Percentiles rank a stretch among this genome's conserved stretches.
Conservation (phyloP, 2,797 vertebrate genomes). For the Gambelia wislizenii region DNA sequence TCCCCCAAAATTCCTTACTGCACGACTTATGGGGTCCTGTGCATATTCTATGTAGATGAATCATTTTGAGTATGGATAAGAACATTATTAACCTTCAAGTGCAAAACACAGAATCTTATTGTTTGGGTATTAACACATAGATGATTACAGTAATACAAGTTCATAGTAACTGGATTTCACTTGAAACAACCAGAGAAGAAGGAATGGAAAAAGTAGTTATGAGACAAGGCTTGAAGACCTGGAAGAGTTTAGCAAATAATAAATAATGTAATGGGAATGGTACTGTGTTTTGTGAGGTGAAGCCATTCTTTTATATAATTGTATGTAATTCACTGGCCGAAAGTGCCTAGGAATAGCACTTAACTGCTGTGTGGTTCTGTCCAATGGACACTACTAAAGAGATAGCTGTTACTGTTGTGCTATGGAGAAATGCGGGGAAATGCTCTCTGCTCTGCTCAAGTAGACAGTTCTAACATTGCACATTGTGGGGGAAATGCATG, state of each 20-base stretch:
- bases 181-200: neutral
- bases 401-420: too few relatives aligned
- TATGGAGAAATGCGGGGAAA: too few relatives aligned
- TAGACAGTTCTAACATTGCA: too few relatives aligned
- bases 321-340: neutral
- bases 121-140: neutral
- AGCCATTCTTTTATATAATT: neutral
- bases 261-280: neutral
- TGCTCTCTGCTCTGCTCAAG: too few relatives aligned
- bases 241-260: neutral
- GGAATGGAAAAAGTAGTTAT: neutral
- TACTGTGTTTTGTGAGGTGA: neutral
- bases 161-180: neutral
- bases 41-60: too few relatives aligned
- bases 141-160: neutral
- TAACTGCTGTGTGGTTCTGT: too few relatives aligned
- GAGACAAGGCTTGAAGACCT: neutral
- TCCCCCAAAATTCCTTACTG: too few relatives aligned
- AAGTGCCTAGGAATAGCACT: neutral
- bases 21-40: too few relatives aligned
- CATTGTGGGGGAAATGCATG: too few relatives aligned
- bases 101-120: neutral
- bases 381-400: too few relatives aligned
- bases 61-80: neutral
- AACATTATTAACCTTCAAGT: neutral